These are phyloP conservation scores for Psix sp. DNA, from an alignment of 1,140 invertebrate genomes.

Conservation along the genomic window DNA sequence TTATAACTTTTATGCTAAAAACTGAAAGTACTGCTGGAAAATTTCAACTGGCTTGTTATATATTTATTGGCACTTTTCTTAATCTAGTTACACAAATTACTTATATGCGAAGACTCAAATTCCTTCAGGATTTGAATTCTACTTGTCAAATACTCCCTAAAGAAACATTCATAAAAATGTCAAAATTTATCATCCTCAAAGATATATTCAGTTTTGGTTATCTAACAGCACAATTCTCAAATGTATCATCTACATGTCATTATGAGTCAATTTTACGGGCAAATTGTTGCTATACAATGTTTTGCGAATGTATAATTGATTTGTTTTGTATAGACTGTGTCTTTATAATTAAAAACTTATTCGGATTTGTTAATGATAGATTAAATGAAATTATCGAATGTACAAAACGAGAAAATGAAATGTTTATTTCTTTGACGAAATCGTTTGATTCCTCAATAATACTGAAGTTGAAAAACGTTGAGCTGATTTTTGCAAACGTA, in stretches of 20 bases:
- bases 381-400: constrained; percentile 13
- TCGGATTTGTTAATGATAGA: constrained; percentile 20
- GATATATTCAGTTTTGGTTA: constrained; percentile 18
- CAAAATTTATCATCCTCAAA: constrained; percentile 26
- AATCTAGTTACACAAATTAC: constrained; percentile 15
- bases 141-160: constrained; percentile 7
- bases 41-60: constrained; percentile 26
- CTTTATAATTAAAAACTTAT: constrained; percentile 20
- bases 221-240: constrained; percentile 11
- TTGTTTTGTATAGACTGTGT: constrained; percentile 36
- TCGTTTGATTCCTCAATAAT: constrained; percentile 8
- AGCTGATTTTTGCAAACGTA: constrained; percentile 16
- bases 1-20: constrained; percentile 4
- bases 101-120: constrained; percentile 19
- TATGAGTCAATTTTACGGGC: constrained; percentile 21
- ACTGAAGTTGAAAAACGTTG: constrained; percentile 23
- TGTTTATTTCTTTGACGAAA: neutral
- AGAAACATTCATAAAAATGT: constrained; percentile 13
- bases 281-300: constrained; percentile 33
- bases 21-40: constrained; percentile 12
- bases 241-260: neutral
- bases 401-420: neutral
- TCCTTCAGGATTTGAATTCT: constrained; percentile 28
- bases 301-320: constrained; percentile 26
- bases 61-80: constrained; percentile 23